These are phyloP conservation scores for Megalops cyprinoides DNA, from an alignment of 2,797 vertebrate genomes.

Conservation along the genomic window DNA sequence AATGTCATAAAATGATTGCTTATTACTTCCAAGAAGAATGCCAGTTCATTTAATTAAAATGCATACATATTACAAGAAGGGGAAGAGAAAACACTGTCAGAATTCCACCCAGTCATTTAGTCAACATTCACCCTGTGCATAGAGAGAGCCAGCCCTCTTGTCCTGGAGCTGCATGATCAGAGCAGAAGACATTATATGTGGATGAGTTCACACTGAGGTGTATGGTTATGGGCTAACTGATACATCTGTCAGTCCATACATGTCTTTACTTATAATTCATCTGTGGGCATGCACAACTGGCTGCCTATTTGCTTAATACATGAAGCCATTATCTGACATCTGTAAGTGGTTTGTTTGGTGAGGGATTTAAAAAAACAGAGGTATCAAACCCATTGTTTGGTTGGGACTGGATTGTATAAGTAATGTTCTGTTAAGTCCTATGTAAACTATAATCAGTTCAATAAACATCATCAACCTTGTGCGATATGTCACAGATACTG, in stretches of 20 bases:
- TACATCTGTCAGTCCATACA: neutral
- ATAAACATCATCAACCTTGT: conserved; percentile 11
- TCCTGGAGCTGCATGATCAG: too few species aligned
- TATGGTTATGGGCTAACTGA: neutral
- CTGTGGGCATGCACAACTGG: neutral
- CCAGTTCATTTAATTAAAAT: conserved; percentile 32
- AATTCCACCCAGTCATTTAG: too few species aligned
- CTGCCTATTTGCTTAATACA: conserved; percentile 4
- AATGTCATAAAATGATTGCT: conserved; percentile 23
- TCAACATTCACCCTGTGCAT: too few species aligned
- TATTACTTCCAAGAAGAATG: conserved; percentile 23
- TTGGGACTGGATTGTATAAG: too few species aligned
- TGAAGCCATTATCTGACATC: conserved; percentile 13
- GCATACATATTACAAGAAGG: conserved; percentile 18
- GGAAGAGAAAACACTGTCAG: too few species aligned
- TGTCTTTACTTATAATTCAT: neutral
- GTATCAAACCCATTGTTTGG: neutral
- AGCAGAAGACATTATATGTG: neutral
- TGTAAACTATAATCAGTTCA: neutral
- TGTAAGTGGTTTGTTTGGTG: conserved; percentile 12
- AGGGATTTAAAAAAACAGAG: neutral
- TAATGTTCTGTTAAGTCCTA: neutral
- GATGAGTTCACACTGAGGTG: neutral
- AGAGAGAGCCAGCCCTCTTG: too few species aligned
- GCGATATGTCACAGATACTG: conserved; percentile 5